These are phyloP conservation scores for Austrolebias charrua DNA, from an alignment of 2,797 vertebrate genomes.

Conservation along the genomic window DNA sequence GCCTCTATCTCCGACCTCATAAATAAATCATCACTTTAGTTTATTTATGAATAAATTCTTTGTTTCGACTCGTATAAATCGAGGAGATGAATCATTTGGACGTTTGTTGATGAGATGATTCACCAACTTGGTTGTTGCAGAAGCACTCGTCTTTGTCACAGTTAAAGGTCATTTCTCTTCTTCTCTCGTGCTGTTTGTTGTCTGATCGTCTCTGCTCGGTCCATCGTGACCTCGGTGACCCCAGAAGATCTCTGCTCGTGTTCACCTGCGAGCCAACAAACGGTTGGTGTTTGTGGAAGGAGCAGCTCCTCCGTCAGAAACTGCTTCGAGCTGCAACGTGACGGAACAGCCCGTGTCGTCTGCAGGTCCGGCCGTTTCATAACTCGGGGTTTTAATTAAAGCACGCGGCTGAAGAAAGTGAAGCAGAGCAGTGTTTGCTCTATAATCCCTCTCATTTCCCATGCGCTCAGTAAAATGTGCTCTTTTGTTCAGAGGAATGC, in stretches of 20 bases:
- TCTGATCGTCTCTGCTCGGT: too few relatives aligned
- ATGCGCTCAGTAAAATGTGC: conserved; percentile 8
- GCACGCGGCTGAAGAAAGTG: conserved; percentile 24
- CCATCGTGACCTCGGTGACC: not conserved
- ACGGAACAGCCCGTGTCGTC: conserved; percentile 31
- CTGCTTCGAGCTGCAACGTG: conserved; percentile 24
- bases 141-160: not conserved
- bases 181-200: not conserved
- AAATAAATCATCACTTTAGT: not conserved
- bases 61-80: not conserved
- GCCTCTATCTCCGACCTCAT: too few relatives aligned
- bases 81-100: not conserved
- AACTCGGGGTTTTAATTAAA: conserved; percentile 25
- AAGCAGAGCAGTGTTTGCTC: conserved; percentile 37
- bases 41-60: too few relatives aligned
- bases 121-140: too few relatives aligned
- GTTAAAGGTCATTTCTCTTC: conserved; percentile 11
- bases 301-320: not conserved
- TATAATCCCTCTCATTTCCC: conserved; percentile 46
- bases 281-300: not conserved
- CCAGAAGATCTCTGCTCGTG: not conserved
- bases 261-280: conserved; percentile 18
- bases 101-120: too few relatives aligned
- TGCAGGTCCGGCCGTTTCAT: conserved; percentile 24
- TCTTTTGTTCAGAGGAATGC: conserved; percentile 47